Base-by-base conservation (phyloP, 1,140 invertebrate species). In the Scaptomyza hsui region DNA sequence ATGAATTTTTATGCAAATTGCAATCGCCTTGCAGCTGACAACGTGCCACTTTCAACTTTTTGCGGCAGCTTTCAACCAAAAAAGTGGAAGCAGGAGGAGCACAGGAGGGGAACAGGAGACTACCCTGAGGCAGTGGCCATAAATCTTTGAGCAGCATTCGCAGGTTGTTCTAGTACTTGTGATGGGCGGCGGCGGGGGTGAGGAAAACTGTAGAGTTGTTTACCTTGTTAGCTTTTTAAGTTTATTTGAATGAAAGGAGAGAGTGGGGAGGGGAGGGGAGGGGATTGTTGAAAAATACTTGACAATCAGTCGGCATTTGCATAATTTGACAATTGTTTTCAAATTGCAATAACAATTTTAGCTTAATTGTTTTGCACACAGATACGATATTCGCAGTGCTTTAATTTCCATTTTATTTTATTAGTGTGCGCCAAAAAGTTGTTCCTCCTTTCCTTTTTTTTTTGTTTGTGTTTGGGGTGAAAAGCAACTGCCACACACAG, bases 311-410 rank as follows among this genome's bases (percentile, higher is more conserved):
- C 64, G 63, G 59, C 53, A 89, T 89, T 89, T 89, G 77, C 86
- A 89, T 89, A 89, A 89, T 89, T 86, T 89, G 85, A 89, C 85
- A 89, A 89, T 89, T 89, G 85, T 89, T 89, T 89, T 89, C 79
- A 89, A 89, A 89, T 89, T 89, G 85, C 79, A 89, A 89, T 89
- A 89, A 89, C 79, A 85, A 89, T 89, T 89, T 89, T 89, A 89
- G 75, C 83, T 88, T 88, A 88, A 88, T 88, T 88, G 82, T 89
- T 88, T 88, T 88, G 74, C 80, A 85, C 75, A 78, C 79, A 51
- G 63, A 69, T 61, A 26, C 76, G 72, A 69, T 67, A 81, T 77
- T 85, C 77, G 48, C 61, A 45, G 51, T 80, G 69, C 56, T 68
- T 81, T 88, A 88, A 86, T 88, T 81, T 77, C 73, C 78, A 86